These are phyloP conservation scores for Chorisops tibialis DNA, from an alignment of 2,888 invertebrate species.

Conservation along the genomic window DNA sequence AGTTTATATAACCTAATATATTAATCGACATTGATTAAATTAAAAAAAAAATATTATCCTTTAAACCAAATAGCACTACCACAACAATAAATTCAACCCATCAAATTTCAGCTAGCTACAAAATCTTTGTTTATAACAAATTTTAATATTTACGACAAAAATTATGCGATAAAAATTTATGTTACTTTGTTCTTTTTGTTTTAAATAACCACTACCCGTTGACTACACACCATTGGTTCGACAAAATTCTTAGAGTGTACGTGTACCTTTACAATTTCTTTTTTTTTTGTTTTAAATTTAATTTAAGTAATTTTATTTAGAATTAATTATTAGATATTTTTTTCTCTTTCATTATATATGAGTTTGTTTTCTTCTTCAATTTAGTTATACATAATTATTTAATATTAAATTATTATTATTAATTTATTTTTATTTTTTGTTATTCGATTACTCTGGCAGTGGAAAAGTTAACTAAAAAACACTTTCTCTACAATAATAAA, in stretches of 20 bases:
- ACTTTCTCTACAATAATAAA: neutral
- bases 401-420: constrained; percentile 19
- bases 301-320: neutral
- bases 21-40: too few species aligned
- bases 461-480: constrained; percentile 29
- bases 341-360: neutral
- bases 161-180: constrained; percentile 27
- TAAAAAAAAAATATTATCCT: too few species aligned
- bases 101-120: neutral
- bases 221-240: too few species aligned
- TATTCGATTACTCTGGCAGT: constrained; percentile 28
- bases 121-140: constrained; percentile 1
- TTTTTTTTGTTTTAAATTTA: too few species aligned
- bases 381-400: neutral
- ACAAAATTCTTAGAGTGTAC: too few species aligned
- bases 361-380: too few species aligned
- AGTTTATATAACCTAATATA: too few species aligned
- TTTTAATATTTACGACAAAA: constrained; percentile 22
- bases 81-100: too few species aligned
- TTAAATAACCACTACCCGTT: too few species aligned
- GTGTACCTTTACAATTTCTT: too few species aligned
- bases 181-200: neutral
- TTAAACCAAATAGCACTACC: too few species aligned
- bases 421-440: constrained; percentile 15
- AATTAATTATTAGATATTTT: neutral